Evolutionary conservation across 2,888 invertebrate species (phyloP).

Genomic region (Agrotis exclamationis): DNA sequence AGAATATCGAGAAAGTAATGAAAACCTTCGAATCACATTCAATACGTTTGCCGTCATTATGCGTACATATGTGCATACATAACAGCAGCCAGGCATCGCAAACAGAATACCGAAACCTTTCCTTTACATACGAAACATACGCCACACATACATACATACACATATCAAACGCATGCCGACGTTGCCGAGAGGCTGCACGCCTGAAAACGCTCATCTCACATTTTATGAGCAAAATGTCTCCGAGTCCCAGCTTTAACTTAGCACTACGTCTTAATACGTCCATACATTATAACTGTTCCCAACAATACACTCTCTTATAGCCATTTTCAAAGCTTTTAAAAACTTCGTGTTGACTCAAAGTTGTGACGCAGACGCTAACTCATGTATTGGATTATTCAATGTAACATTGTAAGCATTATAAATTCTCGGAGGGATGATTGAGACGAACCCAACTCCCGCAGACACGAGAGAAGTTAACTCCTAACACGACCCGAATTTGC

Average conservation of each 20-base stretch:
- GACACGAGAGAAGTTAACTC: conserved; percentile 62
- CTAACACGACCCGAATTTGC: conserved; percentile 62
- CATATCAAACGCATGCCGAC: conserved; percentile 41
- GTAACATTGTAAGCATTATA: conserved; percentile 74
- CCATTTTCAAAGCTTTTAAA: conserved; percentile 53
- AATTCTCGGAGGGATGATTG: conserved; percentile 69
- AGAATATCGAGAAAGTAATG: conserved; percentile 37
- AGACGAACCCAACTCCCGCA: conserved; percentile 65
- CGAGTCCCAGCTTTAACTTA: conserved; percentile 49
- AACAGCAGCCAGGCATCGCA: conserved; percentile 31
- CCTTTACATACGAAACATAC: conserved; percentile 33
- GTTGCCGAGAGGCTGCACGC: conserved; percentile 44
- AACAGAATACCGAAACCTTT: conserved; percentile 53
- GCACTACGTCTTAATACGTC: conserved; percentile 45
- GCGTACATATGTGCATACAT: conserved; percentile 32
- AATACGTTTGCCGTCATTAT: conserved; percentile 54
- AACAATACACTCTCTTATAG: conserved; percentile 38
- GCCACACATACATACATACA: conserved; percentile 9
- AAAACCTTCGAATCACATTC: conserved; percentile 47
- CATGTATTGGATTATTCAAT: conserved; percentile 74
- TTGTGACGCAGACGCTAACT: conserved; percentile 47
- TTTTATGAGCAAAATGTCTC: conserved; percentile 52
- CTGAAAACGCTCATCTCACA: conserved; percentile 48
- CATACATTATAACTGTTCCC: conserved; percentile 39
- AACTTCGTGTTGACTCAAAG: conserved; percentile 57